Evolutionary conservation across 2,888 invertebrate species (phyloP).

Genomic region (Pyrocoelia pectoralis): DNA sequence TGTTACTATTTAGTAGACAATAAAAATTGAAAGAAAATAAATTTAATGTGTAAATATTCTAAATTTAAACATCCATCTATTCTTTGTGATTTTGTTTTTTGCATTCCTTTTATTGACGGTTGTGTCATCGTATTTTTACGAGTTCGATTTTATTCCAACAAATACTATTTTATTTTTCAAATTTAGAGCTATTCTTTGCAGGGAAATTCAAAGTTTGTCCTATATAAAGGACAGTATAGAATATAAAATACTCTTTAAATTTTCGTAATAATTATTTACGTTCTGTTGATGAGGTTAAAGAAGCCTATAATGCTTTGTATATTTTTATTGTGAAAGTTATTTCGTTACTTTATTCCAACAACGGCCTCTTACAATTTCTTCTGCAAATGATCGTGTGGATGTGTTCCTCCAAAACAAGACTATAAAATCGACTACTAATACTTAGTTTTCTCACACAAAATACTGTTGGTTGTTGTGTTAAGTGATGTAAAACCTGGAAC

Average conservation of each 20-base stretch:
- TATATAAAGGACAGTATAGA: neutral
- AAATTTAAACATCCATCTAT: neutral
- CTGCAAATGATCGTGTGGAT: too few relatives aligned
- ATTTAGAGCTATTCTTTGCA: constrained; percentile 8
- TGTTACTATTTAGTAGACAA: constrained; percentile 6
- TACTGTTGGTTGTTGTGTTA: too few relatives aligned
- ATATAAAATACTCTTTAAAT: neutral
- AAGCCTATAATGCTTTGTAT: too few relatives aligned
- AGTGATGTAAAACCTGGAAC: too few relatives aligned
- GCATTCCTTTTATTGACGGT: constrained; percentile 15
- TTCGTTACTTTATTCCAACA: too few relatives aligned
- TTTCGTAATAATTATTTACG: neutral
- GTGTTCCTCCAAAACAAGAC: too few relatives aligned
- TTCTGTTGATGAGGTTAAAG: neutral
- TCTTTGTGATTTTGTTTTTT: neutral
- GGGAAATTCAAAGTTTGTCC: constrained; percentile 1
- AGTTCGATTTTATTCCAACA: constrained; percentile 11
- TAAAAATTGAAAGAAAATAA: constrained; percentile 2
- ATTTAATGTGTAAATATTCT: neutral
- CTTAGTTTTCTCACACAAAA: too few relatives aligned
- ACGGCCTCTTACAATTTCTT: too few relatives aligned
- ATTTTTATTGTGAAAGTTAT: too few relatives aligned
- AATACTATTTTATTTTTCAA: constrained; percentile 16
- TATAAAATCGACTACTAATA: too few relatives aligned
- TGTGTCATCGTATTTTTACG: constrained; percentile 22